Evolutionary conservation across 2,797 vertebrate genomes (phyloP).

Genomic region (Pteropus rufus): DNA sequence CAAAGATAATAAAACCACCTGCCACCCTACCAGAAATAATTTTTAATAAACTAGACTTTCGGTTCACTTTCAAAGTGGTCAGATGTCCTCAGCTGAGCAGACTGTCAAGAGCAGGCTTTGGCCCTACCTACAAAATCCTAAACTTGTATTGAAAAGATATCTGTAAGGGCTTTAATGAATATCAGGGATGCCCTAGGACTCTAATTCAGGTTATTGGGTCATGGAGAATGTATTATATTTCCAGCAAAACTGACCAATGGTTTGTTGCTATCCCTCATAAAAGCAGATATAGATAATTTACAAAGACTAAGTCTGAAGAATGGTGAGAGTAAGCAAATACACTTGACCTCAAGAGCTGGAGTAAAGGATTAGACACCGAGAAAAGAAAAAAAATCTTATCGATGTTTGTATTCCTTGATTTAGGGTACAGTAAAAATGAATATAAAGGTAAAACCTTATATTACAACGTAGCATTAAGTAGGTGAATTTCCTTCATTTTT

Average conservation of each 20-base stretch:
- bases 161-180: background rate
- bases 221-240: background rate
- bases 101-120: background rate
- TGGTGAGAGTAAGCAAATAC: background rate
- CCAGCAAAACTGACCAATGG: background rate
- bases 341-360: background rate
- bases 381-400: background rate
- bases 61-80: background rate
- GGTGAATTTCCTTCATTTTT: background rate
- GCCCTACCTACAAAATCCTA: background rate
- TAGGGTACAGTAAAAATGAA: background rate
- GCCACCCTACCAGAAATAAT: background rate
- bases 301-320: background rate
- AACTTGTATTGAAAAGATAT: background rate
- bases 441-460: background rate
- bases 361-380: background rate
- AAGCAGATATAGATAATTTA: background rate
- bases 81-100: background rate
- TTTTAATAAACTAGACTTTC: background rate
- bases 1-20: conserved; percentile 52
- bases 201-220: background rate
- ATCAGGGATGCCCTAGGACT: background rate
- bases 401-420: background rate
- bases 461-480: background rate
- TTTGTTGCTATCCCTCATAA: background rate